Evolutionary conservation across 2,113 vertebrate species (phyloP), one percentile per base, ranked within the genome.

Genomic region (Thermophis baileyi): DNA sequence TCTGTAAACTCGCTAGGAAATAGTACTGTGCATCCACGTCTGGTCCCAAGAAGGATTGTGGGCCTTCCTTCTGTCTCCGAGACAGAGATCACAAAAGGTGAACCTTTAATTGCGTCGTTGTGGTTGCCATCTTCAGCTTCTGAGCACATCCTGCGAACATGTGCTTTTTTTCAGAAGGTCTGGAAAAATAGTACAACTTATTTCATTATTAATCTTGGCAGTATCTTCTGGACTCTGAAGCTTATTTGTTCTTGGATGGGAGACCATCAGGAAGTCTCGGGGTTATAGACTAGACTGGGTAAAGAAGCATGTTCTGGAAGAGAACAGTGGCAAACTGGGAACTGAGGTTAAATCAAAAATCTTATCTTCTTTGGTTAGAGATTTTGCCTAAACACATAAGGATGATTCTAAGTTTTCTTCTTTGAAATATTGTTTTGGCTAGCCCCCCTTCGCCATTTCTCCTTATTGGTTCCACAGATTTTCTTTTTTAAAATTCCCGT

Each of bases 151-250:
- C 74, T 22, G 74, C 0, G 18, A 20, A 81, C 35, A 8, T 3
- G 14, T 18, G 0, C 22, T 81, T 12, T 85, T 6, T 86, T 90
- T n/a, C 0, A 0, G 27, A 55, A 46, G 35, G 30, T n/a, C 88
- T 27, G n/a, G 69, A 53, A 22, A 54, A 86, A 63, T 6, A 47
- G 35, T 11, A 63, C 35, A 81, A 0, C 6, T 1, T 86, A 27
- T 35, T 94, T 81, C 74, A 44, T 44, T 22, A 81, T 81, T 81
- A 81, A 81, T 44, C 74, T 81, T 44, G 74, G 74, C 35, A 81
- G 16, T 8, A 40, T 81, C 69, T 3, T 81, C 35, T 81, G 69
- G 74, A 44, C 18, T 44, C 74, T 22, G 74, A 81, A 40, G 35
- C 74, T 81, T 6, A 81, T 81, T 81, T 6, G n/a, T 81, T 81